phyloP scores from a whole-genome alignment of 2,113 vertebrate species.

The Brienomyrus longianalis region DNA sequence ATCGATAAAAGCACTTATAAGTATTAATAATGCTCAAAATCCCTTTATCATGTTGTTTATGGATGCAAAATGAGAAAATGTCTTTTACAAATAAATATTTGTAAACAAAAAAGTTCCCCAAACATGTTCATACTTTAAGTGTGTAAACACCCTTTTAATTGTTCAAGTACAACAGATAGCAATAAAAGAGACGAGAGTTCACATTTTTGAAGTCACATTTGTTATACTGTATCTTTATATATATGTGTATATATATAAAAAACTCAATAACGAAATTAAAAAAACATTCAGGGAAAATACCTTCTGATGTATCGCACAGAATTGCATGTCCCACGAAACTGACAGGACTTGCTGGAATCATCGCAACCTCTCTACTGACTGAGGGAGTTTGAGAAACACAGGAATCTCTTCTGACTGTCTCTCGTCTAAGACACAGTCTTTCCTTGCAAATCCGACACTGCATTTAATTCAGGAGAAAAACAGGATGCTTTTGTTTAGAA shows the following conservation, averaged over 20 bases:
- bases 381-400: not conserved
- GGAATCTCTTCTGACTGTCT: not conserved
- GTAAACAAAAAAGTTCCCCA: constrained; percentile 51
- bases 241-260: constrained; percentile 60
- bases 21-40: not conserved
- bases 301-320: constrained; percentile 57
- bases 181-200: constrained; percentile 65
- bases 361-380: constrained; percentile 38
- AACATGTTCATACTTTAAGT: constrained; percentile 53
- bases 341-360: constrained; percentile 35
- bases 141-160: constrained; percentile 60
- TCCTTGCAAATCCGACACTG: constrained; percentile 3
- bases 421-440: not conserved
- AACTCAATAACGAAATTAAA: constrained; percentile 47
- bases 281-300: constrained; percentile 61
- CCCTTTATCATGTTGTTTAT: constrained; percentile 11
- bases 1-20: not conserved
- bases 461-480: constrained; percentile 5
- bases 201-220: constrained; percentile 67
- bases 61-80: constrained; percentile 37
- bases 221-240: constrained; percentile 64
- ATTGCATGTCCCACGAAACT: constrained; percentile 48
- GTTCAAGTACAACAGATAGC: constrained; percentile 68
- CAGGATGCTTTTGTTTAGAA: constrained; percentile 29
- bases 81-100: constrained; percentile 31